phyloP scores from a whole-genome alignment of 1,140 invertebrate species.

The Aphelenchoides avenae region DNA sequence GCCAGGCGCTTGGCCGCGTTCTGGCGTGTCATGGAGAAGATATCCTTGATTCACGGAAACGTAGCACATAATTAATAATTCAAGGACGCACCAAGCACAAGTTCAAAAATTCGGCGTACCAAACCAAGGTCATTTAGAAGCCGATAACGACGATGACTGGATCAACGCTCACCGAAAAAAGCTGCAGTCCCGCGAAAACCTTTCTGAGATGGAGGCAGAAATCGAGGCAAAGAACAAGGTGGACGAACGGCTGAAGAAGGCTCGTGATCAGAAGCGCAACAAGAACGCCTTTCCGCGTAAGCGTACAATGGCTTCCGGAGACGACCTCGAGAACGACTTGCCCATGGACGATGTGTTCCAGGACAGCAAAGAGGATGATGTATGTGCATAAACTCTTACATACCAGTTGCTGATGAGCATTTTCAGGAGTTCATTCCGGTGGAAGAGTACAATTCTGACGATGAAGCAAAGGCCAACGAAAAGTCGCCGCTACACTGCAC shows the following conservation, averaged over 20 bases:
- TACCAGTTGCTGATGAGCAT: background rate
- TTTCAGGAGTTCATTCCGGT: conserved; percentile 26
- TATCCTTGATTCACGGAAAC: background rate
- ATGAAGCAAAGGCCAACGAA: conserved; percentile 5
- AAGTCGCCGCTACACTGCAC: conserved; percentile 9
- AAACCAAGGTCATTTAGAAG: conserved; percentile 32
- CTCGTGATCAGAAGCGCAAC: too few relatives aligned
- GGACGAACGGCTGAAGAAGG: conserved; percentile 58
- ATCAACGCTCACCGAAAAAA: conserved; percentile 47
- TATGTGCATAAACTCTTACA: background rate
- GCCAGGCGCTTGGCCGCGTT: background rate
- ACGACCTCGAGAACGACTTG: conserved; percentile 1
- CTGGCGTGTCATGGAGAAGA: background rate
- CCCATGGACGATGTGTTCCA: conserved; percentile 12
- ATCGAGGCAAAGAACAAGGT: conserved; percentile 62
- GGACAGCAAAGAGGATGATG: conserved; percentile 5
- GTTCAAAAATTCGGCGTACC: background rate
- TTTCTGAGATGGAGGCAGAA: conserved; percentile 34
- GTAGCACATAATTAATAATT: background rate
- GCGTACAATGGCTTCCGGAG: too few relatives aligned
- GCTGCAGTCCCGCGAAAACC: conserved; percentile 36
- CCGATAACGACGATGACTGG: conserved; percentile 53
- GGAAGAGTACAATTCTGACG: conserved; percentile 20
- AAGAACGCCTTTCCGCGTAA: too few relatives aligned
- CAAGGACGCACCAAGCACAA: background rate